Conservation (phyloP, 2,888 invertebrate species). For the Dryadula phaetusa region DNA sequence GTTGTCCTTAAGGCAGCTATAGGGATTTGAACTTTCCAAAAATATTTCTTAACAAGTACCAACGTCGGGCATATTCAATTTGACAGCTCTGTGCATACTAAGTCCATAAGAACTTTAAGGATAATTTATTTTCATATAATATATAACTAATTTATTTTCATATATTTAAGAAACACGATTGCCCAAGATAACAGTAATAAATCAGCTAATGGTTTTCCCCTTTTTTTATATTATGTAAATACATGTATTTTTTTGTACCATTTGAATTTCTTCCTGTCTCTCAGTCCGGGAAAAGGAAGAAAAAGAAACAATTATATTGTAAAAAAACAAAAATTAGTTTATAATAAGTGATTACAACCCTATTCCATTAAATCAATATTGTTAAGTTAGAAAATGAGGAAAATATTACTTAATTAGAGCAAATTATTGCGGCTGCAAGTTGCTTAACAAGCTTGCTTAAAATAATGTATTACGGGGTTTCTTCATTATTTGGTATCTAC, state of each 20-base stretch:
- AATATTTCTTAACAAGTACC: background rate
- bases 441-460: conserved; percentile 31
- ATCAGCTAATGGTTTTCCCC: too few relatives aligned
- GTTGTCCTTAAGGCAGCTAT: background rate
- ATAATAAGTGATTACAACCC: too few relatives aligned
- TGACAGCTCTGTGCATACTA: background rate
- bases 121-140: too few relatives aligned
- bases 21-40: conserved; percentile 2
- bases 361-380: background rate
- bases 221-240: too few relatives aligned
- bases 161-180: too few relatives aligned
- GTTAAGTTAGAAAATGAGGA: conserved; percentile 30
- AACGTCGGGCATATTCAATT: background rate
- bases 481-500: conserved; percentile 6
- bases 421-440: conserved; percentile 34
- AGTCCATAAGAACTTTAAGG: background rate
- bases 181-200: too few relatives aligned
- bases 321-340: too few relatives aligned
- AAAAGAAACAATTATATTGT: too few relatives aligned
- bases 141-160: too few relatives aligned
- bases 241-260: too few relatives aligned
- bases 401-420: conserved; percentile 25
- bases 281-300: too few relatives aligned
- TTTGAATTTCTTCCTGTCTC: too few relatives aligned
- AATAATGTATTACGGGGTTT: conserved; percentile 28